Percentiles rank a stretch among this genome's conserved stretches.
Conservation (phyloP, 2,113 vertebrate species). For the Colistium nudipinnis region DNA sequence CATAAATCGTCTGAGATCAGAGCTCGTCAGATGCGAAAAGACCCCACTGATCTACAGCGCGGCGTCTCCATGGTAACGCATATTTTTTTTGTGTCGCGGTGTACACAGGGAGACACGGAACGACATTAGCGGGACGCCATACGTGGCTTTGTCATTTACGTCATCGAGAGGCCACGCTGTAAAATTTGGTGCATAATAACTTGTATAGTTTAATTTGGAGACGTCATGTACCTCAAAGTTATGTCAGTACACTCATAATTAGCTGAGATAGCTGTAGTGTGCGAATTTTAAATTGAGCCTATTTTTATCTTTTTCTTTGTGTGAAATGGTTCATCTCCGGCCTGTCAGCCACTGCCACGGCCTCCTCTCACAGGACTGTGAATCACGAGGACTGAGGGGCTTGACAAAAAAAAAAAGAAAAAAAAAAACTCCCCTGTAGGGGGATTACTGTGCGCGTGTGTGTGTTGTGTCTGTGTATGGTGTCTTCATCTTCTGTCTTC, state of each 20-base stretch:
- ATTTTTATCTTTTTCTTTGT: neutral
- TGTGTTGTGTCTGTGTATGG: constrained; percentile 35
- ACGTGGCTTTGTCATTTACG: no score
- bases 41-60: no score
- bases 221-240: no score
- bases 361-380: constrained; percentile 42
- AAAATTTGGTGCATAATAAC: no score
- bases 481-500: constrained; percentile 43
- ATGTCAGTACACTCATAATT: constrained; percentile 26
- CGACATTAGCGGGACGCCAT: no score
- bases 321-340: constrained; percentile 39
- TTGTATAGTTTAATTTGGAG: no score
- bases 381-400: constrained; percentile 57
- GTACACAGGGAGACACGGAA: no score
- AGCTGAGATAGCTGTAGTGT: constrained; percentile 7
- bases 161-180: no score
- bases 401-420: constrained; percentile 23
- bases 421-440: constrained; percentile 41
- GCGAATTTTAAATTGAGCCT: neutral
- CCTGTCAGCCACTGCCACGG: constrained; percentile 40
- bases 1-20: no score
- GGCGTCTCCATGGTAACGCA: no score
- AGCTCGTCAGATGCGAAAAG: no score
- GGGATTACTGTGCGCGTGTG: constrained; percentile 31
- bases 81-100: no score